Conservation (phyloP, 1,140 invertebrate genomes). For the honey bee (Apis mellifera) region DNA sequence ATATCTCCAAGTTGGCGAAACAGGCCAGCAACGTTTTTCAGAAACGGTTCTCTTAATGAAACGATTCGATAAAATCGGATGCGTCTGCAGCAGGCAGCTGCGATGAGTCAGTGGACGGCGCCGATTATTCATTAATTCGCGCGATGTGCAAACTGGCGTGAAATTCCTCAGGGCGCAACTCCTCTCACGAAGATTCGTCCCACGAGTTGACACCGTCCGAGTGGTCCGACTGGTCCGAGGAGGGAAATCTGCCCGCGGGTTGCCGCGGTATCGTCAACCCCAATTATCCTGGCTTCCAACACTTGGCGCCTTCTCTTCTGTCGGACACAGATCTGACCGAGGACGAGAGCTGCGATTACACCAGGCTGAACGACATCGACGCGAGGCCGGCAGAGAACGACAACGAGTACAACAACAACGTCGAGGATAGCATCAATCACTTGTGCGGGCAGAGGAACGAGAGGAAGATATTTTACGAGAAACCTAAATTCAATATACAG, state of each 20-base stretch:
- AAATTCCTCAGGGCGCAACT: slow-evolving; percentile 62
- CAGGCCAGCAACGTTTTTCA: not conserved
- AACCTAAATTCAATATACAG: slow-evolving; percentile 83
- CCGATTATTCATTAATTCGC: slow-evolving; percentile 28
- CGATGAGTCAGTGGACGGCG: slow-evolving; percentile 51
- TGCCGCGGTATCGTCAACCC: slow-evolving; percentile 88
- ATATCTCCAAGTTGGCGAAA: not conserved
- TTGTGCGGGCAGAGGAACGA: slow-evolving; percentile 81
- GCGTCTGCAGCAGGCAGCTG: not conserved
- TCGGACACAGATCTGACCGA: slow-evolving; percentile 81
- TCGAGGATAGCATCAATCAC: slow-evolving; percentile 81
- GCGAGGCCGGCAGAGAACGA: slow-evolving; percentile 63
- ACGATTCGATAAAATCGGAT: slow-evolving; percentile 14
- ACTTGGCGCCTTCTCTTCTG: slow-evolving; percentile 75
- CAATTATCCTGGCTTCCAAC: slow-evolving; percentile 87
- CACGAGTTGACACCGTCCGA: slow-evolving; percentile 74
- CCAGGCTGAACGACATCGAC: slow-evolving; percentile 36
- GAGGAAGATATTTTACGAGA: slow-evolving; percentile 83
- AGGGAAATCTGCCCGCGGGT: slow-evolving; percentile 71
- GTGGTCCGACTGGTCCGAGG: slow-evolving; percentile 78
- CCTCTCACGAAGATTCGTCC: slow-evolving; percentile 69
- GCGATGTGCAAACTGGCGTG: slow-evolving; percentile 34
- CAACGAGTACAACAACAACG: slow-evolving; percentile 69
- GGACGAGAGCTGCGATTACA: slow-evolving; percentile 69
- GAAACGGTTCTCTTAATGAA: slow-evolving; percentile 2